phyloP scores from a whole-genome alignment of 2,888 invertebrate species.

The Keiferia lycopersicella region DNA sequence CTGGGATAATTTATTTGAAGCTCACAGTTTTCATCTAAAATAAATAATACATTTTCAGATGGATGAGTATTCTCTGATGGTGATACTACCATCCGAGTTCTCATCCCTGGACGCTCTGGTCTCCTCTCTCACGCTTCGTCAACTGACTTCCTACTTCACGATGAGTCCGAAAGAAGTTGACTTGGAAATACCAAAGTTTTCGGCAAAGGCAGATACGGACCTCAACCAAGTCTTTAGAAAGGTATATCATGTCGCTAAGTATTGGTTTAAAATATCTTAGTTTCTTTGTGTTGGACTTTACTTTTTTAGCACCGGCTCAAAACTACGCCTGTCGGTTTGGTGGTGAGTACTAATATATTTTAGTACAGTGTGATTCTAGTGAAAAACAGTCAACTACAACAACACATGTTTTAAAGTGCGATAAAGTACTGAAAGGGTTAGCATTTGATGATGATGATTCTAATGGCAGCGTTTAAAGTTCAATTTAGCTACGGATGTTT shows the following conservation, averaged over 20 bases:
- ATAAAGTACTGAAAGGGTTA: too few relatives aligned
- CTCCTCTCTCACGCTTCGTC: constrained; percentile 47
- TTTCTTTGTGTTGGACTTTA: too few relatives aligned
- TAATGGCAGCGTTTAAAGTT: too few relatives aligned
- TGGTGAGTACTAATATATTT: too few relatives aligned
- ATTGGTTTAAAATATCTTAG: neutral
- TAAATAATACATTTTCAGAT: constrained; percentile 52
- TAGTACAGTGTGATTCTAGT: too few relatives aligned
- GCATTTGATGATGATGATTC: too few relatives aligned
- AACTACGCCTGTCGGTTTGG: too few relatives aligned
- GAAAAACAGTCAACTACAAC: too few relatives aligned
- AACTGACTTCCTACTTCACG: constrained; percentile 55
- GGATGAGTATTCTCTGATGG: constrained; percentile 69
- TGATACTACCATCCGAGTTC: constrained; percentile 64
- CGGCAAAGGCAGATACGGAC: constrained; percentile 62
- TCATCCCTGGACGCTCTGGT: constrained; percentile 53
- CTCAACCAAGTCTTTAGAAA: constrained; percentile 54
- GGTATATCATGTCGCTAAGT: constrained; percentile 43
- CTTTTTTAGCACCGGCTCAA: too few relatives aligned
- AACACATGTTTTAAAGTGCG: too few relatives aligned
- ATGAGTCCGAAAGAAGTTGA: constrained; percentile 50
- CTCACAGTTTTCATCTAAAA: neutral
- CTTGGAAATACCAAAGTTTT: constrained; percentile 71
- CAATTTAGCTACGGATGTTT: too few relatives aligned
- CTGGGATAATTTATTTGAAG: neutral